Base-by-base conservation (phyloP, 2,113 vertebrate genomes). In the Phaethon lepturus region DNA sequence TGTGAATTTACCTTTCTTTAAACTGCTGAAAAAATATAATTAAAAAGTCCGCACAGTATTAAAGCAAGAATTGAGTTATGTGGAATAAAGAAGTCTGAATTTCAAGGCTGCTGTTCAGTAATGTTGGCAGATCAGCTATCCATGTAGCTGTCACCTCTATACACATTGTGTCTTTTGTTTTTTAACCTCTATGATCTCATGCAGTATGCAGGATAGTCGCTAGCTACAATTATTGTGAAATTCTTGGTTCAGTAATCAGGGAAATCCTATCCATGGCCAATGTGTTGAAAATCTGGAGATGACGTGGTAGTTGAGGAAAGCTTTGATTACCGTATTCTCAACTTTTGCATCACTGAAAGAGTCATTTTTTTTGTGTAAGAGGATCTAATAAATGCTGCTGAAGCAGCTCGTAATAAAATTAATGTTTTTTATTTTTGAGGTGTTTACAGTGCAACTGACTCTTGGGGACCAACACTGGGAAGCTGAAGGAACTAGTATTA, bases 381-480 rank as follows among this genome's bases (percentile, higher is more conserved):
- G 11, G 3, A 29, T 62, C 60, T 90, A 14, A 53, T 26, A 72
- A 87, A 53, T 24, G 1, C 6, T 7, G 6, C 29, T 67, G 47
- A 55, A 71, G 40, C 25, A 64, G 47, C 25, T 88, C 19, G 4
- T 87, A 33, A 52, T 64, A 38, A 33, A 90, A 75, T 31, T 67
- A 4, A 50, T 73, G 47, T 83, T 95, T 95, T 87, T 7, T 94
- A 6, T 25, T 86, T 72, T 73, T 76, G 97, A 99, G 99, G 99
- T 99, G 94, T 99, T 99, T 98, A 99, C 98, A 85, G 99, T 99
- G 93, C 98, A 99, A 91, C 98, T 99, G 96, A 99, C 98, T 59
- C 98, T 99, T 95, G 99, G 99, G 97, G 99, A 99, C 98, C 99
- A 99, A 97, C 98, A 98, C 52, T 99, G 99, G 99, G 98, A 99